Evolutionary conservation across 2,113 vertebrate species (phyloP), one percentile per base, ranked within the genome.

Genomic region (Himantopus leucocephalus): DNA sequence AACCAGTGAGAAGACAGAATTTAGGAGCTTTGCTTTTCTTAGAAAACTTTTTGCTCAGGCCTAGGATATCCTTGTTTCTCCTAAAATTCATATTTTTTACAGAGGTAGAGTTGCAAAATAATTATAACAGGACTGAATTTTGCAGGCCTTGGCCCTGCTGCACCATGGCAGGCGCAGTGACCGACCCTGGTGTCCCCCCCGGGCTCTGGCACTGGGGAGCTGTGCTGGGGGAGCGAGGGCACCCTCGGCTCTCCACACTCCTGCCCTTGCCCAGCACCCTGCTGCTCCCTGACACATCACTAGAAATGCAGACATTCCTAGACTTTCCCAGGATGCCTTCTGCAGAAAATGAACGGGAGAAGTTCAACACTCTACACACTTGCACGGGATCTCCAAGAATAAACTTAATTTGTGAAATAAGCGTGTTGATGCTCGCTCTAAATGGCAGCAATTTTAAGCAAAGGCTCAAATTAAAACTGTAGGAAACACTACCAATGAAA

Each of bases 191-290:
- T 48, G 48, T 14, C 45, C 29, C 21, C 32, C 6, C 47, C 16
- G 12, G 32, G 30, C 47, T 32, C 30, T 59, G 75, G 71, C 16
- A 35, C 23, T 21, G 45, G 37, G 13, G 14, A 63, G 2, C 0
- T 4, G 45, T 15, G 24, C 58, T 34, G 56, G 12, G 0, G 1
- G 9, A 58, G 7, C 0, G 0, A 30, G 19, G 17, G 32, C 37
- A 83, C 16, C 14, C 37, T 45, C 0, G 0, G 14, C 9, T 37
- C 26, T 59, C 47, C 37, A 50, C 32, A 35, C 41, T 37, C 52
- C 50, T 55, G 12, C 13, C 29, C 43, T 26, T 59, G 43, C n/a
- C 80, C 45, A 3, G 3, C 21, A 23, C 13, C n/a, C 55, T 5
- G 3, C 34, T 89, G 64, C 59, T 77, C 63, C 21, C 8, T 27